Base-by-base conservation (phyloP, 1,140 invertebrate genomes). In the Phthorimaea operculella region DNA sequence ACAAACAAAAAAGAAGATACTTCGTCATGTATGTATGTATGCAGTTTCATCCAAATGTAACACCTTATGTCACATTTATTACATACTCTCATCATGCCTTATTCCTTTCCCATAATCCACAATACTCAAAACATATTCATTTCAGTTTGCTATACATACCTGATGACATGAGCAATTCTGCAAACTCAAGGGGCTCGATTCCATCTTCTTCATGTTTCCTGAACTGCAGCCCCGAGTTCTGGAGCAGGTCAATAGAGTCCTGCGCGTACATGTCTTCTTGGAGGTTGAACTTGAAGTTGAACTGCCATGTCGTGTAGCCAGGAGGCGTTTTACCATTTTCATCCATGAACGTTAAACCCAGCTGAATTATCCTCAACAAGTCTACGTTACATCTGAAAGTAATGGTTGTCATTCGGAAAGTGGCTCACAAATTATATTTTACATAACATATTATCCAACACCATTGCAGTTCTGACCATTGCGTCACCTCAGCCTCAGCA, bases 221-320 rank as follows among this genome's bases (percentile, higher is more conserved):
- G 79, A 99, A 99, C 77, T 99, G 96, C 59, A 99, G 96, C 33
- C 97, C 97, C 52, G 96, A 98, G 81, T 98, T 98, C 76, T 94
- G 92, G 34, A 99, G 88, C 69, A 99, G 89, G 79, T 99, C 97
- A 81, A 99, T 99, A 57, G 96, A 98, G 75, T 99, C 97, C 85
- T 98, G 96, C 17, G 97, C 97, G 87, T 98, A 98, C 96, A 98
- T 98, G 74, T 99, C 97, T 86, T 98, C 96, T 57, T 92, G 91
- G 62, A 98, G 86, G 87, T 96, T 97, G 72, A 98, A 99, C 88
- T 97, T 97, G 77, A 99, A 98, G 86, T 99, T 99, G 76, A 99
- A 98, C 83, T 99, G 97, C 96, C 96, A 98, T 42, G 97, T 98
- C 18, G 94, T 96, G 66, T 93, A 96, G 33, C 94, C 95, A 8